phyloP scores from a whole-genome alignment of 2,888 invertebrate species.

The Tenthredo scrophulariae region DNA sequence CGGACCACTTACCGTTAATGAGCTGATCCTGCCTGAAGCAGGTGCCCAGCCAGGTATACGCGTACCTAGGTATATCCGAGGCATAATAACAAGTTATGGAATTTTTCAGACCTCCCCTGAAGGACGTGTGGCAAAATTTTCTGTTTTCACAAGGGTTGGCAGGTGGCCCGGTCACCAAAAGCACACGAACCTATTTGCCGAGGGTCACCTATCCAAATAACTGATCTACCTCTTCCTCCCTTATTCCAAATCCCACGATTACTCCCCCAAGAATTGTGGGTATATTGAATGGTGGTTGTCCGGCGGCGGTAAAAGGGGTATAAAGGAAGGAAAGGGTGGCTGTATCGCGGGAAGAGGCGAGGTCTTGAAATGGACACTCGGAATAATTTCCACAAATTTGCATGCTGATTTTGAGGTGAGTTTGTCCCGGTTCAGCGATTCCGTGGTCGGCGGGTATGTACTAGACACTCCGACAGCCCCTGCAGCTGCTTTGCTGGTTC shows the following conservation, averaged over 20 bases:
- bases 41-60: not conserved
- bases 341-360: slow-evolving; percentile 42
- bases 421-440: slow-evolving; percentile 42
- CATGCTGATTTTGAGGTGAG: slow-evolving; percentile 75
- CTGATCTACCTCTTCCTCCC: not conserved
- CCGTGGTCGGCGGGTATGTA: slow-evolving; percentile 1
- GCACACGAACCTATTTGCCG: slow-evolving; percentile 42
- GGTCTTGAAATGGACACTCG: slow-evolving; percentile 66
- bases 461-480: slow-evolving; percentile 25
- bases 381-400: slow-evolving; percentile 76
- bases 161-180: slow-evolving; percentile 40
- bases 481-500: not conserved
- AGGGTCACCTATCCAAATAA: slow-evolving; percentile 51
- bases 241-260: not conserved
- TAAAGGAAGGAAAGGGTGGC: slow-evolving; percentile 51
- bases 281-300: slow-evolving; percentile 7
- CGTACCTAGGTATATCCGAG: not conserved
- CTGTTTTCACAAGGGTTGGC: slow-evolving; percentile 46
- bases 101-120: not conserved
- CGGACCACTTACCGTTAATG: slow-evolving; percentile 43
- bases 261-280: slow-evolving; percentile 10
- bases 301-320: not conserved
- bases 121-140: not conserved
- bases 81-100: not conserved
- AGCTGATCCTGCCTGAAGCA: slow-evolving; percentile 5